A percentile compares a stretch with the other conserved stretches of the same genome.
phyloP scores from a whole-genome alignment of 2,113 vertebrate species.

The Nyctibius bracteatus region DNA sequence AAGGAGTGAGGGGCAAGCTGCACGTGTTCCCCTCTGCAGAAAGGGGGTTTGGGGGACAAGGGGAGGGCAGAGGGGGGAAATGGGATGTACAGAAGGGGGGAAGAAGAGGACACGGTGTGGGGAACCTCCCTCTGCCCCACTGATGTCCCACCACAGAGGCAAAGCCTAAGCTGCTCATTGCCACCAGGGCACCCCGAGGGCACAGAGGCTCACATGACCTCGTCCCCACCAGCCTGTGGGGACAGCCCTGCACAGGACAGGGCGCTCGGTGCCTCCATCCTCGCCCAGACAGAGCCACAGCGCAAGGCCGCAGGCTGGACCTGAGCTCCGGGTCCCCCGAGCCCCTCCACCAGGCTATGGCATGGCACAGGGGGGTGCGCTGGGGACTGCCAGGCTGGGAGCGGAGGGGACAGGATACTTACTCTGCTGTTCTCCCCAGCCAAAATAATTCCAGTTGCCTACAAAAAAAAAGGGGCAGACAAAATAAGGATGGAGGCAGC shows the following conservation, averaged over 20 bases:
- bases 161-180: not conserved
- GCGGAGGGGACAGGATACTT: conserved; percentile 70
- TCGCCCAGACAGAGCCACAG: not conserved
- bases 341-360: not conserved
- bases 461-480: conserved; percentile 52
- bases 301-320: not conserved
- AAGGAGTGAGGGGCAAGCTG: not conserved
- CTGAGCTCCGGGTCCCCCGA: not conserved
- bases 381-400: not conserved
- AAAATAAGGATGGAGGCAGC: not conserved
- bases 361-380: not conserved
- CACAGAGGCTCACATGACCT: not conserved
- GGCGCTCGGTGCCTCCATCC: not conserved
- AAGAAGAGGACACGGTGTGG: not conserved
- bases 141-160: not conserved
- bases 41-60: not conserved
- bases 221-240: not conserved
- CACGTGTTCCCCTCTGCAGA: not conserved
- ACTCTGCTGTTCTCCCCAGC: conserved; percentile 98
- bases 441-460: conserved; percentile 98
- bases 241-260: not conserved
- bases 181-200: not conserved
- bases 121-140: not conserved
- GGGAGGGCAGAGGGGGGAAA: not conserved
- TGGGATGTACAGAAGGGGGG: not conserved